A percentile compares a stretch with the other conserved stretches of the same genome.
phyloP scores from a whole-genome alignment of 2,113 vertebrate genomes.

The Heptranchias perlo region DNA sequence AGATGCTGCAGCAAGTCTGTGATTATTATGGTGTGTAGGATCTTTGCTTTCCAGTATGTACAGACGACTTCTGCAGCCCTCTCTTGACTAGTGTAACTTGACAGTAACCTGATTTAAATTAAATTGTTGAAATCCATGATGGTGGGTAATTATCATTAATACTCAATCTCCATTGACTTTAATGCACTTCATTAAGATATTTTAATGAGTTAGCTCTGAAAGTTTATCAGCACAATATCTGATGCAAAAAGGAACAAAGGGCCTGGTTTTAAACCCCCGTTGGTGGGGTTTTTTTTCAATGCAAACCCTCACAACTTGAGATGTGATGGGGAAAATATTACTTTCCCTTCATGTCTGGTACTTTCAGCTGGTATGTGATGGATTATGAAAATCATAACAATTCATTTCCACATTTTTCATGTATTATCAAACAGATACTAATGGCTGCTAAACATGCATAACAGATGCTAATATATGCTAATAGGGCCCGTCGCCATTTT shows the following conservation, averaged over 20 bases:
- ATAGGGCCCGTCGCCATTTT: background rate
- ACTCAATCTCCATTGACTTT: background rate
- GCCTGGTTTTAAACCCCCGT: background rate
- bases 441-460: background rate
- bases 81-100: background rate
- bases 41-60: background rate
- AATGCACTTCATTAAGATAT: constrained; percentile 20
- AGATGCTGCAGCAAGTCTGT: constrained; percentile 18
- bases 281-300: background rate
- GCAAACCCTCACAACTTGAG: background rate
- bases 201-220: background rate
- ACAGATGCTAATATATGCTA: background rate
- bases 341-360: background rate
- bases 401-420: too few species aligned
- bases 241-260: background rate
- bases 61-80: background rate
- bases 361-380: background rate
- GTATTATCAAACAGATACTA: background rate
- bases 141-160: background rate
- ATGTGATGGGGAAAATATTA: background rate
- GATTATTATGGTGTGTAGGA: background rate
- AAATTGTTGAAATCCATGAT: background rate
- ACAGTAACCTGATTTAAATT: background rate
- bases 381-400: background rate
- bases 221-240: constrained; percentile 23